Evolutionary conservation across 2,113 vertebrate genomes (phyloP).

Genomic region (Rhegmatorhina hoffmannsi): DNA sequence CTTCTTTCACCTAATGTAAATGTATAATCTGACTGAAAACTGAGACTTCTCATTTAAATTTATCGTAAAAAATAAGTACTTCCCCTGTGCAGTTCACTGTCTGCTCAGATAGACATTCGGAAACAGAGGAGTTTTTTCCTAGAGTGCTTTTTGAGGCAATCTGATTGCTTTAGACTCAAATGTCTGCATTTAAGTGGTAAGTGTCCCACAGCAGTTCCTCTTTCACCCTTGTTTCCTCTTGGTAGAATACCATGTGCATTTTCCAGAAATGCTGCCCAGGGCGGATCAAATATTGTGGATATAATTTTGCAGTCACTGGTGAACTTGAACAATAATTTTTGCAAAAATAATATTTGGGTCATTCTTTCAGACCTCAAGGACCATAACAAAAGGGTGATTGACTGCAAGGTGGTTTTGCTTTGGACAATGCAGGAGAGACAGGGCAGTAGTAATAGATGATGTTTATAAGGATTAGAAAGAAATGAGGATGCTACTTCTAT

Average conservation of each 20-base stretch:
- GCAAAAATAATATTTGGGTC: background rate
- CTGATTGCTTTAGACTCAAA: background rate
- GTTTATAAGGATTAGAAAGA: background rate
- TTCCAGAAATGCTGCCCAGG: fast-evolving
- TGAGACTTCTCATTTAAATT: background rate
- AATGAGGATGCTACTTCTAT: background rate
- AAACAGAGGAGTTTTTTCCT: background rate
- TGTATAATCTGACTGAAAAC: background rate
- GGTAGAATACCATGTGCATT: fast-evolving
- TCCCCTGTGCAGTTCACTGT: background rate
- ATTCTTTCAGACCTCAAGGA: background rate
- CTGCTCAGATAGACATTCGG: background rate
- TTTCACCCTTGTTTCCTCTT: background rate
- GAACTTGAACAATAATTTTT: background rate
- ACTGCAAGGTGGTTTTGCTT: background rate
- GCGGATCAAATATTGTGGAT: background rate
- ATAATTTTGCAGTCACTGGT: background rate
- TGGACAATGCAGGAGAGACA: background rate
- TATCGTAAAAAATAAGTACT: background rate
- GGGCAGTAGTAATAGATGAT: background rate
- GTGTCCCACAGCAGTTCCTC: background rate
- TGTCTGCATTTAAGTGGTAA: background rate
- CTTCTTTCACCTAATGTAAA: background rate
- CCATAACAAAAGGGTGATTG: background rate
- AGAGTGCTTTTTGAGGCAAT: background rate